Percentiles rank a stretch among this genome's conserved stretches.
These are phyloP conservation scores for Euwallacea fornicatus DNA, from an alignment of 1,140 invertebrate genomes.

Conservation along the genomic window DNA sequence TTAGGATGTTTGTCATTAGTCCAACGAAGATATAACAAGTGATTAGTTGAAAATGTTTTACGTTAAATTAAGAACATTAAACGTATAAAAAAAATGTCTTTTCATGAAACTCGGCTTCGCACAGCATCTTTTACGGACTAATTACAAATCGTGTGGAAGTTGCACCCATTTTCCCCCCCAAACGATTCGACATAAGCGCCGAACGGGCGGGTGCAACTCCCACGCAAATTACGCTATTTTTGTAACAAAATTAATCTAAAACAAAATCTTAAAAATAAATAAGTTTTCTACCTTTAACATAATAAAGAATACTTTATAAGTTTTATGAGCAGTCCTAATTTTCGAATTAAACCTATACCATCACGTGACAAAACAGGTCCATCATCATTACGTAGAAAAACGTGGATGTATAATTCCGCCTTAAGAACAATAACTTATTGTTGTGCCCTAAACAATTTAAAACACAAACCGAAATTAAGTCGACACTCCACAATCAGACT, in stretches of 20 bases:
- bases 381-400: background rate
- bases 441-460: constrained; percentile 3
- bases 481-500: too few relatives aligned
- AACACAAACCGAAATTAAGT: constrained; percentile 39
- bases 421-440: background rate
- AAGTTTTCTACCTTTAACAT: constrained; percentile 1
- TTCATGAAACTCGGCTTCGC: too few relatives aligned
- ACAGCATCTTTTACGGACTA: background rate
- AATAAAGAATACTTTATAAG: constrained; percentile 2
- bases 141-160: background rate
- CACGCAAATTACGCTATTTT: background rate
- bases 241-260: constrained; percentile 23
- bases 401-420: background rate
- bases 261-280: constrained; percentile 20
- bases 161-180: too few relatives aligned
- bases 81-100: too few relatives aligned
- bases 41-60: background rate
- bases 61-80: too few relatives aligned
- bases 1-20: constrained; percentile 14
- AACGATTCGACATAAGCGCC: too few relatives aligned
- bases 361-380: too few relatives aligned
- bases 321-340: constrained; percentile 1
- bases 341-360: too few relatives aligned
- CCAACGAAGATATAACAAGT: constrained; percentile 3
- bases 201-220: too few relatives aligned